phyloP scores from a whole-genome alignment of 2,888 invertebrate species.

The Andrena minutula region DNA sequence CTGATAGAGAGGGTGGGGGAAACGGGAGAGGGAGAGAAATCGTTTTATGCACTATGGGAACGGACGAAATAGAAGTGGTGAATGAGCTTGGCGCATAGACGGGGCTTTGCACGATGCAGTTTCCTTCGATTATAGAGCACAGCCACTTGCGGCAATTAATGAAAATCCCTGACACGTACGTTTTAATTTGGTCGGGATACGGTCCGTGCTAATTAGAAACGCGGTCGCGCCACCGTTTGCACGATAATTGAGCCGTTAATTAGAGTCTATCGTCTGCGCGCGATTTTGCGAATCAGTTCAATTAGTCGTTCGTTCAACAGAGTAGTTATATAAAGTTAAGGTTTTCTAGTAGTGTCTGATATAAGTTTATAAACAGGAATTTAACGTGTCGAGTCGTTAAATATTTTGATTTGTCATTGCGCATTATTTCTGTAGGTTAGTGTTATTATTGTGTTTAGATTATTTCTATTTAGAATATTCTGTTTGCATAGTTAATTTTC shows the following conservation, averaged over 20 bases:
- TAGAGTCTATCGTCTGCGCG: constrained; percentile 2
- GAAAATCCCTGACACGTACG: neutral
- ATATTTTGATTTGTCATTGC: too few species aligned
- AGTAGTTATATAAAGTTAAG: too few species aligned
- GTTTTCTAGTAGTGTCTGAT: too few species aligned
- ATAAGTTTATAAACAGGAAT: too few species aligned
- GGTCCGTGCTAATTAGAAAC: constrained; percentile 37
- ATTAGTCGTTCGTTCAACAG: constrained; percentile 9
- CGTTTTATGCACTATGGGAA: constrained; percentile 4
- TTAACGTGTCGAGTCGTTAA: too few species aligned
- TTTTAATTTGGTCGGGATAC: neutral
- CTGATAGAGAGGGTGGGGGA: constrained; percentile 31
- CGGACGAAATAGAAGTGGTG: constrained; percentile 49
- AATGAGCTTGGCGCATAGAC: constrained; percentile 36
- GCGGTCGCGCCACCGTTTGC: neutral
- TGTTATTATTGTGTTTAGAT: too few species aligned
- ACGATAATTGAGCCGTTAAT: constrained; percentile 14
- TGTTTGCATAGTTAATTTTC: too few species aligned
- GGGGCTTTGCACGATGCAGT: constrained; percentile 11
- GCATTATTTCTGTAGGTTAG: too few species aligned
- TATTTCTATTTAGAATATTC: too few species aligned
- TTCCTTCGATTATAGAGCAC: neutral
- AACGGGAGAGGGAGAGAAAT: constrained; percentile 17
- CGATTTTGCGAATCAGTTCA: constrained; percentile 22
- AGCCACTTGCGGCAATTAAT: neutral